phyloP scores from a whole-genome alignment of 2,888 invertebrate species.

The Hydrotaea diabolus region DNA sequence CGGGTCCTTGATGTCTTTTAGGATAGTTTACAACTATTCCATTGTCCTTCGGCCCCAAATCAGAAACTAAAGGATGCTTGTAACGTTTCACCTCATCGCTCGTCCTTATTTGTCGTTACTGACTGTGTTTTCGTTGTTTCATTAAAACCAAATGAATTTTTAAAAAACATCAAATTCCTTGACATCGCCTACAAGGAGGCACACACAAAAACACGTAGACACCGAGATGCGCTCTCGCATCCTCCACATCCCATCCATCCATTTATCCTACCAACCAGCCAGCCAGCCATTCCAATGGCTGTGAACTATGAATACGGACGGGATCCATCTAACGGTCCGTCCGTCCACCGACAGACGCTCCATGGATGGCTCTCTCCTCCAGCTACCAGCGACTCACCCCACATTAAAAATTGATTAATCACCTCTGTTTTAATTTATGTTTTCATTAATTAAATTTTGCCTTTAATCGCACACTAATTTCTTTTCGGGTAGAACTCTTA shows the following conservation, averaged over 20 bases:
- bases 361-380: not conserved
- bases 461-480: not conserved
- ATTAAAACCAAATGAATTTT: constrained; percentile 19
- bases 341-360: not conserved
- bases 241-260: not conserved
- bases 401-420: constrained; percentile 61
- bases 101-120: not conserved
- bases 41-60: constrained; percentile 27
- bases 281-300: too few relatives aligned
- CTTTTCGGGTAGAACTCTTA: too few relatives aligned
- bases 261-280: too few relatives aligned
- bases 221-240: constrained; percentile 30
- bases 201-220: too few relatives aligned
- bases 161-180: constrained; percentile 54
- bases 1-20: constrained; percentile 50
- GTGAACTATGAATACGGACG: too few relatives aligned
- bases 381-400: constrained; percentile 42
- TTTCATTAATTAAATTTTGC: constrained; percentile 28
- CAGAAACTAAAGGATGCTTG: constrained; percentile 4
- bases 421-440: constrained; percentile 44
- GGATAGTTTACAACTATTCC: constrained; percentile 28
- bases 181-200: constrained; percentile 38
- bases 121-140: not conserved
- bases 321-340: not conserved
- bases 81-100: not conserved